Percentiles rank a stretch among this genome's conserved stretches.
These are phyloP conservation scores for Euthynnus affinis DNA, from an alignment of 2,797 vertebrate genomes.

Conservation along the genomic window DNA sequence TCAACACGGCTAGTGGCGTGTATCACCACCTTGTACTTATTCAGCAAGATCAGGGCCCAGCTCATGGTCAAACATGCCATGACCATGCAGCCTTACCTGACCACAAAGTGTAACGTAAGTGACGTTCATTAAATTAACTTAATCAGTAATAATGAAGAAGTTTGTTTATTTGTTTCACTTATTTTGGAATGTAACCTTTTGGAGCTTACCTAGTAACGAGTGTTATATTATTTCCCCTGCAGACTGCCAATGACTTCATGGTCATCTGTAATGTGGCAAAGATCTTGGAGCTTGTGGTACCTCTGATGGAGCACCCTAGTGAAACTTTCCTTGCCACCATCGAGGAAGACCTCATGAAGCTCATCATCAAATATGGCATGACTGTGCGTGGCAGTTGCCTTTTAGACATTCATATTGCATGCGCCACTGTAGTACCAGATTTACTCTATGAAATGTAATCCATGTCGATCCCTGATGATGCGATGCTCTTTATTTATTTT, in stretches of 20 bases:
- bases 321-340: constrained; percentile 98
- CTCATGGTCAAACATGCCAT: constrained; percentile 99
- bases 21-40: constrained; percentile 97
- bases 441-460: constrained; percentile 1
- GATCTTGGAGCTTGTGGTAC: constrained; percentile 97
- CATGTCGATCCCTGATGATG: not conserved
- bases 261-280: constrained; percentile 99
- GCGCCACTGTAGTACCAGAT: not conserved
- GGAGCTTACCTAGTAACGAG: not conserved
- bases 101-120: constrained; percentile 99
- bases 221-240: constrained; percentile 20
- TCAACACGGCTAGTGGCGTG: constrained; percentile 94
- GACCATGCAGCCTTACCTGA: constrained; percentile 99
- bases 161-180: not conserved
- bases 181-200: not conserved
- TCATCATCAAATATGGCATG: constrained; percentile 99
- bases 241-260: constrained; percentile 99
- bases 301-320: constrained; percentile 97
- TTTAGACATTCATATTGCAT: not conserved
- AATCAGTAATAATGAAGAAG: too few species aligned
- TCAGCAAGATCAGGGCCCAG: constrained; percentile 98
- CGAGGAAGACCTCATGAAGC: constrained; percentile 99
- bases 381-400: constrained; percentile 86
- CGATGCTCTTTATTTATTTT: not conserved
- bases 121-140: not conserved